Evolutionary conservation across 1,140 invertebrate species (phyloP).

Genomic region (Drosophila tani): DNA sequence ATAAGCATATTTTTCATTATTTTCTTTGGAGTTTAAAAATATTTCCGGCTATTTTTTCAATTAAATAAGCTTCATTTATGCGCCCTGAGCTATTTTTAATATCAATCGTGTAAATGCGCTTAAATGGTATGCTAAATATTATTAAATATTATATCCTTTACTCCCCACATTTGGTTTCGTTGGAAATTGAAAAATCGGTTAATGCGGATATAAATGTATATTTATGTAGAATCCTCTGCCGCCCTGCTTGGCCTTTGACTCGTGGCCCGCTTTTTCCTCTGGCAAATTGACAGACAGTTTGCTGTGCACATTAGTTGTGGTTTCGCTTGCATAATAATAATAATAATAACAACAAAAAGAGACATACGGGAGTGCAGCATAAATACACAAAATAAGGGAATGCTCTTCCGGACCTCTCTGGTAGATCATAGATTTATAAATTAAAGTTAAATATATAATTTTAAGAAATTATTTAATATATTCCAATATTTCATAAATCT

Average conservation of each 20-base stretch:
- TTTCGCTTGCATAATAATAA: slow-evolving; percentile 64
- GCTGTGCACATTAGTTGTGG: slow-evolving; percentile 73
- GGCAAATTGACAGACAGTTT: slow-evolving; percentile 70
- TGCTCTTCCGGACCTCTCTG: neutral
- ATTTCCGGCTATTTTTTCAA: neutral
- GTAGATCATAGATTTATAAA: neutral
- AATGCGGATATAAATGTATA: neutral
- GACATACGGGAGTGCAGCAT: neutral
- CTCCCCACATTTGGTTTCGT: neutral
- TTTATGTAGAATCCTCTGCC: neutral
- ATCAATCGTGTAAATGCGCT: neutral
- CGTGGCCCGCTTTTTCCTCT: slow-evolving; percentile 1
- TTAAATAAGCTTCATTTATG: neutral
- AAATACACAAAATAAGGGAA: slow-evolving; percentile 8
- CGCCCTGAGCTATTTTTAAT: neutral
- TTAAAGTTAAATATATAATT: no score
- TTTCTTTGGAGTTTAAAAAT: neutral
- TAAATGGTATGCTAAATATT: slow-evolving; percentile 11
- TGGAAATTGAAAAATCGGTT: slow-evolving; percentile 1
- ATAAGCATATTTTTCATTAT: neutral
- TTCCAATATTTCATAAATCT: no score
- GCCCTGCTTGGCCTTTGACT: slow-evolving; percentile 10
- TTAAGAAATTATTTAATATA: no score
- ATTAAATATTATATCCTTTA: neutral
- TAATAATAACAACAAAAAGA: neutral